A percentile compares a stretch with the other conserved stretches of the same genome.
phyloP scores from a whole-genome alignment of 2,888 invertebrate species.

The Argyra leucocephala region DNA sequence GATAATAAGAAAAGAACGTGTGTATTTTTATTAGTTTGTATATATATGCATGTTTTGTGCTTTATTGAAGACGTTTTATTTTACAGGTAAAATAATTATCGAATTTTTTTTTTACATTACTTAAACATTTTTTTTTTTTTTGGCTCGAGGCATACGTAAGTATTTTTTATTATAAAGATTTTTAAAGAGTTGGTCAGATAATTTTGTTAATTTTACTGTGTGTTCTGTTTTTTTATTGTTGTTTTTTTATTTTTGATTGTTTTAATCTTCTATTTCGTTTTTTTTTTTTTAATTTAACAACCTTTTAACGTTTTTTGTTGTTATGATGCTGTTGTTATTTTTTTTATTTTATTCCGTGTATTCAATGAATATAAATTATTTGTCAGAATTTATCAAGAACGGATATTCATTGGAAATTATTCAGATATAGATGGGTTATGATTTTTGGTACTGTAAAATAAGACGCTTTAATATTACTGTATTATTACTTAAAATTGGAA shows the following conservation, averaged over 20 bases:
- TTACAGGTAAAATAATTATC: constrained; percentile 6
- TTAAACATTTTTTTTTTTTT: not conserved
- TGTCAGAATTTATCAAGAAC: not conserved
- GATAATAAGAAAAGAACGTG: too few species aligned
- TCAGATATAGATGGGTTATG: too few species aligned
- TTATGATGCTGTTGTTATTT: not conserved
- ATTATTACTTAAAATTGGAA: too few species aligned
- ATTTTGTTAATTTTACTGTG: not conserved
- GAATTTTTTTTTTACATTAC: not conserved
- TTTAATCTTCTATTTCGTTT: not conserved
- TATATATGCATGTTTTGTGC: not conserved
- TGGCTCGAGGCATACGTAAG: constrained; percentile 6
- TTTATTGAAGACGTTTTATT: not conserved
- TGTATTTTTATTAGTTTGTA: not conserved
- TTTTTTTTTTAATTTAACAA: not conserved
- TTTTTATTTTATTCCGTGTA: not conserved
- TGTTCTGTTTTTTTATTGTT: not conserved
- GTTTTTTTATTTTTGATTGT: too few species aligned
- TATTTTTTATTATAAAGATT: not conserved
- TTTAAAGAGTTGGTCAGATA: constrained; percentile 6
- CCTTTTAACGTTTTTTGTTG: not conserved
- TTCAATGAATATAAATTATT: not conserved
- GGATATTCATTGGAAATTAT: too few species aligned
- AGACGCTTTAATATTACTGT: too few species aligned
- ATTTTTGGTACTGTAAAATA: too few species aligned